Conservation (phyloP, 2,113 vertebrate genomes). For the Corynorhinus townsendii region DNA sequence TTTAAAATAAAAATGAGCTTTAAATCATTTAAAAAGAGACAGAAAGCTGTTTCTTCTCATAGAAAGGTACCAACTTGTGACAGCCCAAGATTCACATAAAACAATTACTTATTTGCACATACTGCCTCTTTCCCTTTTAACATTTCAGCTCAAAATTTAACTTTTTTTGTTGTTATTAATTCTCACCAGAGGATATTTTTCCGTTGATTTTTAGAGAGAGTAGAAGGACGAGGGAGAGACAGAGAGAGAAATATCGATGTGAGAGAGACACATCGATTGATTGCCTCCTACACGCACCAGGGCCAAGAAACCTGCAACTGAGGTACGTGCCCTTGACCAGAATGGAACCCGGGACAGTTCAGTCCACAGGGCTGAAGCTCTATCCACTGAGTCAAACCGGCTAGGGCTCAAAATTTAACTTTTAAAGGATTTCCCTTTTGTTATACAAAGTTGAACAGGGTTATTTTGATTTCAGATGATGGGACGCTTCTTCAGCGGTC, state of each 20-base stretch:
- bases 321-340: too few species aligned
- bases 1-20: conserved; percentile 31
- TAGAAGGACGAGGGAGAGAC: too few species aligned
- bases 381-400: too few species aligned
- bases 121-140: neutral
- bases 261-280: too few species aligned
- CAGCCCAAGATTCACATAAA: neutral
- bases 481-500: conserved; percentile 88
- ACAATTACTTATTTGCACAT: neutral
- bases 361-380: too few species aligned
- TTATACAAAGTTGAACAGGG: neutral
- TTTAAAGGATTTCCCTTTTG: neutral
- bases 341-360: too few species aligned
- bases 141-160: neutral
- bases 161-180: too few species aligned
- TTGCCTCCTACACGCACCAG: too few species aligned
- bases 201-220: too few species aligned
- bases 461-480: conserved; percentile 83
- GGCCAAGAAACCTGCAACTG: too few species aligned
- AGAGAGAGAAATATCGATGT: too few species aligned
- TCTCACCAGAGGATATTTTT: too few species aligned
- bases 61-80: neutral
- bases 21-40: neutral
- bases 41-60: neutral
- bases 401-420: neutral